These are phyloP conservation scores for Urosaurus nigricauda DNA, from an alignment of 2,797 vertebrate genomes.

Conservation along the genomic window DNA sequence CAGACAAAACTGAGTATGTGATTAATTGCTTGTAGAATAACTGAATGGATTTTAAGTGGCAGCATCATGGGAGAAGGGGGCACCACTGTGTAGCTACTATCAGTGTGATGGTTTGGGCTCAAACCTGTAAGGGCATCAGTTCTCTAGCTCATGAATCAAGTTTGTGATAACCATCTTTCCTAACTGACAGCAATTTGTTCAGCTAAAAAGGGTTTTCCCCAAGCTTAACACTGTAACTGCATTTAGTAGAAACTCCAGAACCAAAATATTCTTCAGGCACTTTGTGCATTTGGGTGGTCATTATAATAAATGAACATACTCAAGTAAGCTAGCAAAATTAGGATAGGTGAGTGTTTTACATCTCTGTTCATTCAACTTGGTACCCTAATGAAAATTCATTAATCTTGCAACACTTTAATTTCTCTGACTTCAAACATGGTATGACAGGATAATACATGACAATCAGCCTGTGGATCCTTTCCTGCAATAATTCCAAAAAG, in stretches of 20 bases:
- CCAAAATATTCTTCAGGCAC: neutral
- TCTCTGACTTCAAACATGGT: neutral
- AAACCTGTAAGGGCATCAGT: neutral
- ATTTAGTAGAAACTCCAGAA: neutral
- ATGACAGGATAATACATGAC: neutral
- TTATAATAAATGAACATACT: conserved; percentile 27
- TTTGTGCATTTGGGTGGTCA: conserved; percentile 11
- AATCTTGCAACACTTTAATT: neutral
- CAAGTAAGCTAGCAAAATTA: conserved; percentile 21
- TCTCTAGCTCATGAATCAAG: neutral
- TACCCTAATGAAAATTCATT: neutral
- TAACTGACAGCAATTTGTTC: neutral
- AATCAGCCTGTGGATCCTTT: neutral
- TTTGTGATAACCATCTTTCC: neutral
- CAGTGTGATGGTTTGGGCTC: neutral
- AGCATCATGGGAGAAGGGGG: neutral
- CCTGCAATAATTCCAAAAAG: neutral
- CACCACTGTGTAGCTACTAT: neutral
- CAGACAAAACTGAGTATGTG: neutral
- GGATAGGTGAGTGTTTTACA: conserved; percentile 5
- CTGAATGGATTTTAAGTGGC: neutral
- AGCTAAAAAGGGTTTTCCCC: neutral
- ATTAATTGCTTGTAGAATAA: conserved; percentile 12
- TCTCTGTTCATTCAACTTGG: conserved; percentile 12
- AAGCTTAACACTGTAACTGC: neutral